Evolutionary conservation across 2,113 vertebrate genomes (phyloP).

Genomic region (Pteropus alecto): DNA sequence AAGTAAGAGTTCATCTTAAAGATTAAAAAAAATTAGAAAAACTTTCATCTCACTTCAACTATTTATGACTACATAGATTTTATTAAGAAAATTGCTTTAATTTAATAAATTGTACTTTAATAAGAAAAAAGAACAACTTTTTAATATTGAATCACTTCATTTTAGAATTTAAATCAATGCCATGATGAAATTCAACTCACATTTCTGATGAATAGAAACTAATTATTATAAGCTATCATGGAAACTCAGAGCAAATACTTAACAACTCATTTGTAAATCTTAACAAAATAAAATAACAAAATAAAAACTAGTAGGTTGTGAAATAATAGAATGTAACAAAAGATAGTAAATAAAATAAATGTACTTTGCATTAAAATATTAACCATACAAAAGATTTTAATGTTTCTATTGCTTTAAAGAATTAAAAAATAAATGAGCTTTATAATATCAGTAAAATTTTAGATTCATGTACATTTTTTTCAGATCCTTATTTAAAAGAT

Average conservation of each 20-base stretch:
- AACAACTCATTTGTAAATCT: constrained; percentile 45
- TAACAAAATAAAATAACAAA: neutral
- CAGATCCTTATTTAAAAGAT: neutral
- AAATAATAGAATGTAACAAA: constrained; percentile 31
- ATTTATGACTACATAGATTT: constrained; percentile 37
- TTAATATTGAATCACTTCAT: constrained; percentile 24
- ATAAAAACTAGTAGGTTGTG: neutral
- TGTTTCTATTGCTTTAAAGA: neutral
- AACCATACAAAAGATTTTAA: neutral
- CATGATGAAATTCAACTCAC: constrained; percentile 22
- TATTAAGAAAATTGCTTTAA: constrained; percentile 59
- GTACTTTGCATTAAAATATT: neutral
- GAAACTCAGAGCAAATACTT: constrained; percentile 34
- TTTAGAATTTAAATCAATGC: constrained; percentile 42
- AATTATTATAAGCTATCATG: constrained; percentile 45
- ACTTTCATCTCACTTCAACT: constrained; percentile 41
- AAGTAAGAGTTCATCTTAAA: constrained; percentile 34
- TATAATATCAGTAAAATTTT: neutral
- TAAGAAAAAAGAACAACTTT: neutral
- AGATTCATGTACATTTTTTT: neutral
- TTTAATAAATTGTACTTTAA: constrained; percentile 40
- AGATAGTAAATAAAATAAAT: constrained; percentile 23
- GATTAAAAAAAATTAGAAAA: constrained; percentile 23
- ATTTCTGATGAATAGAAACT: constrained; percentile 39
- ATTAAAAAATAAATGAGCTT: neutral